phyloP scores from a whole-genome alignment of 2,888 invertebrate species.

The Gerris lacustris region DNA sequence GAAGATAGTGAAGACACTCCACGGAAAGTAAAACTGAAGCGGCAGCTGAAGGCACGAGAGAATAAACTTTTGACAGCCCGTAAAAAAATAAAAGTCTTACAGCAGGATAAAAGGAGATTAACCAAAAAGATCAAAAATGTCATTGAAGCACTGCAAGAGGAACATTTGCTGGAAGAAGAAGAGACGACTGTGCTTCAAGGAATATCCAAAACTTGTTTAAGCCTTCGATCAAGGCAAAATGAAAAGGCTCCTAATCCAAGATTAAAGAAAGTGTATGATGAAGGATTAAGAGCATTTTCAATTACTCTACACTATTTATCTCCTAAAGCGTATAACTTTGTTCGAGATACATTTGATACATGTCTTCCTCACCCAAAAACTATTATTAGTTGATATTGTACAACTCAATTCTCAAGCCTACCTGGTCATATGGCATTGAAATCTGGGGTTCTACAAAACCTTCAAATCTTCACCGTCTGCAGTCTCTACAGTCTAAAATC shows the following conservation, averaged over 20 bases:
- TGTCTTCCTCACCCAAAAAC: slow-evolving; percentile 16
- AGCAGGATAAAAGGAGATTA: slow-evolving; percentile 14
- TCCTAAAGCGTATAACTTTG: slow-evolving; percentile 17
- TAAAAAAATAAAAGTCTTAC: background rate
- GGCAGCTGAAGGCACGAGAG: background rate
- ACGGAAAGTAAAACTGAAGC: background rate
- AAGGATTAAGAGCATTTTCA: slow-evolving; percentile 9
- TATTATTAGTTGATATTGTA: no score
- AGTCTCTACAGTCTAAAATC: no score
- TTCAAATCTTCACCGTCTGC: no score
- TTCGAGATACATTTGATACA: slow-evolving; percentile 13
- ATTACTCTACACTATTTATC: slow-evolving; percentile 16
- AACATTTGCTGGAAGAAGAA: slow-evolving; percentile 13
- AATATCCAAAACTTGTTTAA: slow-evolving; percentile 15
- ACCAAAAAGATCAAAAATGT: slow-evolving; percentile 14
- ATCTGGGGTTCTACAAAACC: no score
- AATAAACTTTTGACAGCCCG: background rate
- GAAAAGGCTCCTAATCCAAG: background rate
- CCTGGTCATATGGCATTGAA: no score
- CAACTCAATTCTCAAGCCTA: no score
- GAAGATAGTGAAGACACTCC: background rate
- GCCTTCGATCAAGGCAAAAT: no score
- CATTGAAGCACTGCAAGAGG: slow-evolving; percentile 8
- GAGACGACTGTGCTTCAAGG: background rate
- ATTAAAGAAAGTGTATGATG: slow-evolving; percentile 16